Base-by-base conservation (phyloP, 2,113 vertebrate species). In the Heterocephalus glaber region DNA sequence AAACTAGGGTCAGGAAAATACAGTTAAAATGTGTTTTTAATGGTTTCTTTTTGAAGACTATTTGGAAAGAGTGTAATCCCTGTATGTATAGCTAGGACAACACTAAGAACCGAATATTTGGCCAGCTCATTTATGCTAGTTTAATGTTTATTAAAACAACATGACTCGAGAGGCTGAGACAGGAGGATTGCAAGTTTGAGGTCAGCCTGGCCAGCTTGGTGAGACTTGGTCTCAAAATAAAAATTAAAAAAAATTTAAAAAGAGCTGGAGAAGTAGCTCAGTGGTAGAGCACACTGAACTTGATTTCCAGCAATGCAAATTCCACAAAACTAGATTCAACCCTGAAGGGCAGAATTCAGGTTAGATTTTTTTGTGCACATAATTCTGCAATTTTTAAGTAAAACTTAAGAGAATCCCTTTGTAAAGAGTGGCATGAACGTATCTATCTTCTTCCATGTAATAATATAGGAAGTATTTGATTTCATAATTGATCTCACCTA, bases 1-100 rank as follows among this genome's bases (percentile, higher is more conserved):
- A 98, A 95, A 99, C 99, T 99, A 96, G 41, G 96, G 94, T 61
- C 35, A 96, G 91, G 52, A 54, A 97, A 94, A 70, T 95, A 44
- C 13, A 60, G 77, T 94, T 97, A 96, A 91, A 72, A 90, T 76
- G 68, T 74, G 47, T 95, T 85, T 33, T n/a, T 58, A 70, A 93
- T 77, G 65, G 5, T 68, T 89, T 85, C 68, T 49, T 86, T 77
- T 94, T 61, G n/a, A 86, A 74, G 79, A 66, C 35, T 80, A 91
- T 52, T 54, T 86, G 28, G 89, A 93, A 93, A 95, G 26, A 92
- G 26, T 8, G 70, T 0, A 80, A 11, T 0, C 33, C 54, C 4
- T 79, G 79, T 5, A 74, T 35, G 4, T 49, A 60, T 1, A 63
- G 44, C 0, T 58, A 90, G 77, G 14, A 33, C 1, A 86, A 87